Base-by-base conservation (phyloP, 2,113 vertebrate species). In the Neoarius graeffei region DNA sequence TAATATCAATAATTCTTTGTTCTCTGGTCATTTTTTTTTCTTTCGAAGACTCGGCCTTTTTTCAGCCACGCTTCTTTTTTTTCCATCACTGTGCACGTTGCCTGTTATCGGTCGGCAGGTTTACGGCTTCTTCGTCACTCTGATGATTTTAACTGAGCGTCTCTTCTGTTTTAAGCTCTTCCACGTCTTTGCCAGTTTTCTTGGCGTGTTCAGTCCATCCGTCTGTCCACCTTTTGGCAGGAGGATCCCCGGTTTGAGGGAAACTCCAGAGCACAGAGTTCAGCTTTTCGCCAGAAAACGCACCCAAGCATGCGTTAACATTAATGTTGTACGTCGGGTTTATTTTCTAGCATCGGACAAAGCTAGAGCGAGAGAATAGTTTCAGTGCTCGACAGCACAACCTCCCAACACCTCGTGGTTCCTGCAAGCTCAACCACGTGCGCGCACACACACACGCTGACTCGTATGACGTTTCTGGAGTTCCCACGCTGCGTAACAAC, bases 381-480 rank as follows among this genome's bases (percentile, higher is more conserved):
- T 66, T 25, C 69, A 81, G 69, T 64, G 74, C 85, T 79, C 59
- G 27, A 66, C 74, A 88, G 89, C 85, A 7, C 82, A 89, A 83
- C 85, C 69, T 79, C 81, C 25, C 85, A 80, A 76, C 85, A 86
- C 52, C 87, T 85, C 23, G 57, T 76, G 83, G 89, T 87, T 87
- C 83, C 89, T 89, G 85, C 88, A 82, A 79, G 60, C 71, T 81
- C 35, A 54, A 81, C 77, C 79, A 67, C 82, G 60, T 85, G 82
- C 17, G 5, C 52, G 6, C 42, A 64, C 54, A 64, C 74, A 23
- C 77, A 81, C 60, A 81, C 77, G 59, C 25, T n/a, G 81, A 35
- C 83, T 81, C 62, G 76, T 67, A 62, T 85, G 94, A 95, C 94
- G 94, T 95, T 93, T 93, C 91, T 79, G 30, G 90, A 93, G 92